These are phyloP conservation scores for Drosophila planitibia DNA, from an alignment of 2,888 invertebrate species.

Conservation along the genomic window DNA sequence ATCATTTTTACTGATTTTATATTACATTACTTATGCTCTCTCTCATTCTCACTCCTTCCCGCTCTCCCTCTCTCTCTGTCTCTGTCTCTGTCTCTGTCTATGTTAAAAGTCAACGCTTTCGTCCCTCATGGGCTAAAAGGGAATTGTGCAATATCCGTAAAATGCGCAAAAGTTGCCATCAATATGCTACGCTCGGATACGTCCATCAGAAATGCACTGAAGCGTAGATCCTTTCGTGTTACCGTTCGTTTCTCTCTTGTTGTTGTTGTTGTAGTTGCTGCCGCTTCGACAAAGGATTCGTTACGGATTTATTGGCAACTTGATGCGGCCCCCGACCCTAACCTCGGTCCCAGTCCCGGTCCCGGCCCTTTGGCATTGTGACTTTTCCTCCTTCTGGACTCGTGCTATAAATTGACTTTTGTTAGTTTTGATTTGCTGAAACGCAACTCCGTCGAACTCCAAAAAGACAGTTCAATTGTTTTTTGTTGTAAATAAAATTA, in stretches of 20 bases:
- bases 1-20: conserved; percentile 72
- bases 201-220: conserved; percentile 80
- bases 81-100: conserved; percentile 13
- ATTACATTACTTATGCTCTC: conserved; percentile 36
- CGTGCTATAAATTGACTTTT: conserved; percentile 63
- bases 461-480: neutral
- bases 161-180: conserved; percentile 81
- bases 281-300: conserved; percentile 74
- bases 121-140: conserved; percentile 34
- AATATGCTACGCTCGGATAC: conserved; percentile 82
- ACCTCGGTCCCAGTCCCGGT: conserved; percentile 23
- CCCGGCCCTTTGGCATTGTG: conserved; percentile 21
- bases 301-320: conserved; percentile 79
- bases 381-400: conserved; percentile 24
- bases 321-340: conserved; percentile 42
- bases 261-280: conserved; percentile 37
- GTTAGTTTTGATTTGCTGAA: conserved; percentile 51
- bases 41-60: neutral
- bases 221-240: conserved; percentile 78
- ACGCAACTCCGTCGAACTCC: conserved; percentile 1
- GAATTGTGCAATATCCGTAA: conserved; percentile 81
- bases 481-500: conserved; percentile 20
- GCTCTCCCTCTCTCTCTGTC: neutral
- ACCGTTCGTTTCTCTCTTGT: conserved; percentile 17
- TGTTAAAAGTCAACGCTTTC: conserved; percentile 57